Percentiles rank a stretch among this genome's conserved stretches.
phyloP scores from a whole-genome alignment of 2,888 invertebrate species.

The Anarsia innoxiella region DNA sequence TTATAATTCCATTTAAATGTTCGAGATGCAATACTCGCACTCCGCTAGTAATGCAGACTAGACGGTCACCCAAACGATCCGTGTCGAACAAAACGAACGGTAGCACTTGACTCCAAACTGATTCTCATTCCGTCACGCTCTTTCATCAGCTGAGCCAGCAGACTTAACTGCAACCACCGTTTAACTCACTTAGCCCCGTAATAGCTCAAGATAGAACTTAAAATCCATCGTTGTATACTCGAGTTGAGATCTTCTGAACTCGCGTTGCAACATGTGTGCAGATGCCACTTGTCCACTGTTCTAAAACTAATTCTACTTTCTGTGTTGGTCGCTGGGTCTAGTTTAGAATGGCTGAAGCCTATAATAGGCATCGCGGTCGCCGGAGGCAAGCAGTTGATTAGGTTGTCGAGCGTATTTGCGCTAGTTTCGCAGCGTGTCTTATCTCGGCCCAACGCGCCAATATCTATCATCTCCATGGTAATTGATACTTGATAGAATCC shows the following conservation, averaged over 20 bases:
- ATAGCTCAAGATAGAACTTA: constrained; percentile 20
- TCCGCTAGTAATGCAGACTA: constrained; percentile 8
- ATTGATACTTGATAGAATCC: constrained; percentile 41
- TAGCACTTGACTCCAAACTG: constrained; percentile 38
- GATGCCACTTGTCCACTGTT: constrained; percentile 31
- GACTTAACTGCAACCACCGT: constrained; percentile 10
- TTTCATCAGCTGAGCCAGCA: constrained; percentile 10
- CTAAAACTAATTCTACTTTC: constrained; percentile 31
- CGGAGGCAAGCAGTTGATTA: constrained; percentile 41
- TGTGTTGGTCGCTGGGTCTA: constrained; percentile 38
- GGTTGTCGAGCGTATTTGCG: constrained; percentile 43
- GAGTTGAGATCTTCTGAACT: constrained; percentile 30
- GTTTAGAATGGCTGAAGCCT: constrained; percentile 29
- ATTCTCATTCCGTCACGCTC: constrained; percentile 41
- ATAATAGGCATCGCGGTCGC: constrained; percentile 23
- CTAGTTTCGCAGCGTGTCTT: constrained; percentile 52
- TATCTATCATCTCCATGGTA: constrained; percentile 41
- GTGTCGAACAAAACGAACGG: constrained; percentile 29
- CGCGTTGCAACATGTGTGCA: constrained; percentile 22
- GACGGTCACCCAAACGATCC: constrained; percentile 28
- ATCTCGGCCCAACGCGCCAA: constrained; percentile 35
- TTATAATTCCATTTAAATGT: constrained; percentile 1
- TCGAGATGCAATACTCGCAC: constrained; percentile 3
- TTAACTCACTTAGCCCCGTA: constrained; percentile 9
- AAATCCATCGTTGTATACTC: constrained; percentile 21